Evolutionary conservation across 1,140 invertebrate genomes (phyloP).

Genomic region (Drosophila ogumai): DNA sequence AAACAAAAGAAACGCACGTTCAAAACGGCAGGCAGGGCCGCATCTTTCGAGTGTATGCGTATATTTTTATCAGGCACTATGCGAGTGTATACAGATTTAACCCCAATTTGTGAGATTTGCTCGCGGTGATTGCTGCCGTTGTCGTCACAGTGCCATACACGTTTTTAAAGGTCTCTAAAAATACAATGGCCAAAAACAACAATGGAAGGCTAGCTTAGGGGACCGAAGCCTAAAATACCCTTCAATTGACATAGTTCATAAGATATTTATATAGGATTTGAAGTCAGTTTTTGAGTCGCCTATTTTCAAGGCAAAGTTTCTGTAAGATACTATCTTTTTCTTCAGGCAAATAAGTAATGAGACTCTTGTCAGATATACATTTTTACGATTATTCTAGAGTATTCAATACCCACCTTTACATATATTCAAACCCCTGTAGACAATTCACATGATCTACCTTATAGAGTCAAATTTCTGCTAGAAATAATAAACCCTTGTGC

Average conservation of each 20-base stretch:
- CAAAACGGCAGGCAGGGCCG: conserved; percentile 22
- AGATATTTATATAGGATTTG: conserved; percentile 3
- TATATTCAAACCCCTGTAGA: no score
- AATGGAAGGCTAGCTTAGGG: conserved; percentile 8
- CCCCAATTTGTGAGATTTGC: conserved; percentile 82
- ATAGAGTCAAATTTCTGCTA: background rate
- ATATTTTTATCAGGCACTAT: conserved; percentile 78
- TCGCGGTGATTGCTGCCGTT: conserved; percentile 71
- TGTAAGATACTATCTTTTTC: background rate
- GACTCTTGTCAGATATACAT: background rate
- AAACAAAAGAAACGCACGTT: conserved; percentile 80
- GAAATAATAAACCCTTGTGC: background rate
- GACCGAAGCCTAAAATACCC: conserved; percentile 19
- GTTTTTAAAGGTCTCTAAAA: conserved; percentile 77
- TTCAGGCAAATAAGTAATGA: background rate
- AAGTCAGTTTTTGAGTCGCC: background rate
- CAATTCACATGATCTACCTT: no score
- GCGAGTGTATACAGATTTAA: conserved; percentile 66
- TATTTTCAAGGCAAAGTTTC: background rate
- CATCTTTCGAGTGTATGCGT: conserved; percentile 75
- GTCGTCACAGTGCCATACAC: conserved; percentile 34
- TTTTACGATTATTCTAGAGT: background rate
- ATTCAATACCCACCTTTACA: background rate
- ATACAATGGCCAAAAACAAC: conserved; percentile 61
- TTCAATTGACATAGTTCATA: background rate